These are phyloP conservation scores for Plectropomus leopardus DNA, from an alignment of 2,113 vertebrate genomes.

Conservation along the genomic window DNA sequence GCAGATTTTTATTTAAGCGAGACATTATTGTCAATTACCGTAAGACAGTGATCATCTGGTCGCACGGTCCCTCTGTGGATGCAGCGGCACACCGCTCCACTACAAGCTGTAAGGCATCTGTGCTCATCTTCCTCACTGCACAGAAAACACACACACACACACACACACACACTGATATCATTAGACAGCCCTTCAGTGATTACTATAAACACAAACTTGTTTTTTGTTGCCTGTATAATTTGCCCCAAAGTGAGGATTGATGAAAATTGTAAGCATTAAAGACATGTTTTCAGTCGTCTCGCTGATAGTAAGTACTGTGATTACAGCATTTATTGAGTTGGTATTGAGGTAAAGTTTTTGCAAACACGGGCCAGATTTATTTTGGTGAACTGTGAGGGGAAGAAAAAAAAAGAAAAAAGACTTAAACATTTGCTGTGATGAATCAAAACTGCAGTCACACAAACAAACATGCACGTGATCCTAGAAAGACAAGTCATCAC, in stretches of 20 bases:
- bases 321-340: constrained; percentile 9
- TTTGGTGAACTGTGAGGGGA: background rate
- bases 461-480: background rate
- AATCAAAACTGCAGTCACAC: too few relatives aligned
- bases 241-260: constrained; percentile 5
- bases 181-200: constrained; percentile 18
- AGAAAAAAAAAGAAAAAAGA: background rate
- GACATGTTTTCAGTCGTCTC: constrained; percentile 17
- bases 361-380: constrained; percentile 6
- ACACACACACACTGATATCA: constrained; percentile 1
- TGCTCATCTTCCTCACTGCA: constrained; percentile 92
- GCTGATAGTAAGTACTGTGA: background rate
- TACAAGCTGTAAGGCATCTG: constrained; percentile 90
- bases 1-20: constrained; percentile 6
- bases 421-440: background rate
- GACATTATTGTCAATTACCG: constrained; percentile 86
- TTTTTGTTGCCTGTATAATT: constrained; percentile 8
- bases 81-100: constrained; percentile 89
- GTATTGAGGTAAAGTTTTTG: background rate
- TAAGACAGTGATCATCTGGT: constrained; percentile 89
- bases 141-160: background rate
- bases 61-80: constrained; percentile 83
- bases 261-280: constrained; percentile 4
- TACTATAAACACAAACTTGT: constrained; percentile 6
- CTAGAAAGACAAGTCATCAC: background rate